Conservation (phyloP, 2,797 vertebrate species). For the Leucoraja ocellata region DNA sequence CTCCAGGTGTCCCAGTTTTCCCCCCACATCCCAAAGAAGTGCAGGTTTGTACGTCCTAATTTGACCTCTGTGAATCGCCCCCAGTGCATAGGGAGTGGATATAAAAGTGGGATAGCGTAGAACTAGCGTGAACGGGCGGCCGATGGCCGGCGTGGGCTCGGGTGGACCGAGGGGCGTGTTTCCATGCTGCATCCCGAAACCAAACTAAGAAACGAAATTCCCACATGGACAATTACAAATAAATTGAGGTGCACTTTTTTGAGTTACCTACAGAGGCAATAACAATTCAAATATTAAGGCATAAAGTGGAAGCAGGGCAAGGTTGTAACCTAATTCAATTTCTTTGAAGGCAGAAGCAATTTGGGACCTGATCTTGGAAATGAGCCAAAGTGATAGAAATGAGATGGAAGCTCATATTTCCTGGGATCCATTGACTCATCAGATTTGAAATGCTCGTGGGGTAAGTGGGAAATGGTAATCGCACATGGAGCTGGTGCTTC, state of each 20-base stretch:
- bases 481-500: background rate
- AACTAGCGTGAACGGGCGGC: too few relatives aligned
- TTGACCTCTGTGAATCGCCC: too few relatives aligned
- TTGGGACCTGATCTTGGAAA: background rate
- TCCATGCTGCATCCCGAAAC: too few relatives aligned
- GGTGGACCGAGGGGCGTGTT: too few relatives aligned
- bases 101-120: too few relatives aligned
- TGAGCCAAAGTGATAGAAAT: background rate
- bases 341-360: background rate
- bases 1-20: too few relatives aligned
- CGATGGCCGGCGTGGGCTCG: too few relatives aligned
- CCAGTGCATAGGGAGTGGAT: too few relatives aligned
- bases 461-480: background rate
- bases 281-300: background rate
- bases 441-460: constrained; percentile 2
- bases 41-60: too few relatives aligned
- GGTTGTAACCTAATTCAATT: background rate
- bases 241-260: background rate
- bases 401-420: background rate
- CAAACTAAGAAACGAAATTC: background rate
- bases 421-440: background rate
- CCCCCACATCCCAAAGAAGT: too few relatives aligned
- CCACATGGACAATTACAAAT: background rate
- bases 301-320: background rate
- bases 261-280: too few relatives aligned